phyloP scores from a whole-genome alignment of 2,113 vertebrate genomes.

The Melanerpes aurifrons region DNA sequence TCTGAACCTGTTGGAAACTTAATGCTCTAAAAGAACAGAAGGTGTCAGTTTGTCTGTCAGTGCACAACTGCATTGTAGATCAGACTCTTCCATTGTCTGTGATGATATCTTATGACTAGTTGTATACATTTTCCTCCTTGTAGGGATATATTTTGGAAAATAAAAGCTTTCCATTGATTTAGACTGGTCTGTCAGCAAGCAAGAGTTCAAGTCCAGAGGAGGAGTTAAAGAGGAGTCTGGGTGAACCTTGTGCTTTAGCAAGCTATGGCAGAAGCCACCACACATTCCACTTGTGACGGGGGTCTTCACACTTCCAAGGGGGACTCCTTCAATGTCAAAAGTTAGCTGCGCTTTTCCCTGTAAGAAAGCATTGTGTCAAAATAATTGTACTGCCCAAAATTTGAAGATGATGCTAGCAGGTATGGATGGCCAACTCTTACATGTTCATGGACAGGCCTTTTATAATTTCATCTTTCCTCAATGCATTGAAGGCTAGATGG shows the following conservation, averaged over 20 bases:
- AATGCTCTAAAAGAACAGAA: background rate
- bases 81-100: background rate
- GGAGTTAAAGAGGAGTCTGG: background rate
- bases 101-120: background rate
- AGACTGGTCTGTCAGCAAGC: background rate
- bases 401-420: background rate
- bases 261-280: background rate
- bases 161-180: background rate
- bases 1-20: background rate
- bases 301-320: background rate
- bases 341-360: background rate
- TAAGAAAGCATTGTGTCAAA: background rate
- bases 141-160: background rate
- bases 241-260: background rate
- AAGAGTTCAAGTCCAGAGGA: background rate
- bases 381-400: background rate
- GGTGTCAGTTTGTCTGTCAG: background rate
- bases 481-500: background rate
- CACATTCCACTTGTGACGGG: background rate
- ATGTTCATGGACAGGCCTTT: background rate
- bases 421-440: fast-evolving
- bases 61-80: background rate
- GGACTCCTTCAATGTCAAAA: background rate
- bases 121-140: too few relatives aligned
- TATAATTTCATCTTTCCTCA: background rate